Conservation (phyloP, 2,888 invertebrate genomes). For the Heliconius aoede region DNA sequence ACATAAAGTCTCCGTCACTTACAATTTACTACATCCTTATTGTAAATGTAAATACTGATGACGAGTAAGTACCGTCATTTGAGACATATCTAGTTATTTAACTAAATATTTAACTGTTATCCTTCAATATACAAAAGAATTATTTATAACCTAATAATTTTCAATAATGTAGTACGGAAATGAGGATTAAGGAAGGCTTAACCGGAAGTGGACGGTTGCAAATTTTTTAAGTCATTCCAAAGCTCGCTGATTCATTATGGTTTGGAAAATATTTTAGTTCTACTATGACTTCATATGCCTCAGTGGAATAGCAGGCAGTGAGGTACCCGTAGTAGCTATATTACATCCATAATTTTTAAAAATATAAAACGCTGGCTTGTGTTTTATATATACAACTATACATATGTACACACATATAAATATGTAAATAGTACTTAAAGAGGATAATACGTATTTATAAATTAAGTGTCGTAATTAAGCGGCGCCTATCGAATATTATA, state of each 20-base stretch:
- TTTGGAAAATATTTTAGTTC: background rate
- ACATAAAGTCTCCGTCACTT: background rate
- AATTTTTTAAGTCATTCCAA: background rate
- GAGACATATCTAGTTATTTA: background rate
- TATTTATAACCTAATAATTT: conserved; percentile 34
- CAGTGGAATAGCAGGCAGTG: too few species aligned
- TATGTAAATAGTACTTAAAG: conserved; percentile 3
- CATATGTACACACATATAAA: background rate
- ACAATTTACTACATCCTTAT: background rate
- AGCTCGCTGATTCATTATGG: background rate
- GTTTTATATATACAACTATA: background rate
- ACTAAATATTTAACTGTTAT: conserved; percentile 4
- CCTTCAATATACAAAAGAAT: conserved; percentile 25
- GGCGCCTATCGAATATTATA: conserved; percentile 26
- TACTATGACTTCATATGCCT: too few species aligned
- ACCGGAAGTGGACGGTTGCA: background rate
- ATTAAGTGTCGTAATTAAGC: conserved; percentile 22
- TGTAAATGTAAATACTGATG: background rate
- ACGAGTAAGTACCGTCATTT: background rate
- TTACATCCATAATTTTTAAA: too few species aligned
- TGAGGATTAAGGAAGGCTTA: background rate
- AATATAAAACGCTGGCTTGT: background rate
- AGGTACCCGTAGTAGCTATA: too few species aligned
- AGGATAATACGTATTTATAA: background rate
- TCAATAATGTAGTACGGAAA: conserved; percentile 11